Percentiles rank a stretch among this genome's conserved stretches.
phyloP scores from a whole-genome alignment of 1,140 invertebrate species.

The Apis mellifera region Amel_HAv3.1 CM009936.2:7100001-7100500 shows the following conservation, averaged over 20 bases:
- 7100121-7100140: slow-evolving; percentile 35
- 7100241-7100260: slow-evolving; percentile 46
- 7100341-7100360: slow-evolving; percentile 52
- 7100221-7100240: slow-evolving; percentile 31
- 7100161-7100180: slow-evolving; percentile 45
- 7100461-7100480: slow-evolving; percentile 51
- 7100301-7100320: slow-evolving; percentile 57
- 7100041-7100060: slow-evolving; percentile 32
- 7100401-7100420: slow-evolving; percentile 41
- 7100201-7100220: slow-evolving; percentile 46
- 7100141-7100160: slow-evolving; percentile 42
- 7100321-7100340: slow-evolving; percentile 59
- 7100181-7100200: slow-evolving; percentile 34
- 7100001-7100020: slow-evolving; percentile 36
- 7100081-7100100: slow-evolving; percentile 60
- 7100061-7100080: slow-evolving; percentile 20
- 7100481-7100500: slow-evolving; percentile 46
- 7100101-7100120: slow-evolving; percentile 52
- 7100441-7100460: slow-evolving; percentile 50
- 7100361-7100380: slow-evolving; percentile 42
- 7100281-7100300: slow-evolving; percentile 42
- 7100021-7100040: slow-evolving; percentile 35
- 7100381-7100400: slow-evolving; percentile 62
- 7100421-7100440: slow-evolving; percentile 52
- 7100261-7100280: slow-evolving; percentile 47